Evolutionary conservation across 2,113 vertebrate genomes (phyloP).

Genomic region (Oryzias curvinotus): DNA sequence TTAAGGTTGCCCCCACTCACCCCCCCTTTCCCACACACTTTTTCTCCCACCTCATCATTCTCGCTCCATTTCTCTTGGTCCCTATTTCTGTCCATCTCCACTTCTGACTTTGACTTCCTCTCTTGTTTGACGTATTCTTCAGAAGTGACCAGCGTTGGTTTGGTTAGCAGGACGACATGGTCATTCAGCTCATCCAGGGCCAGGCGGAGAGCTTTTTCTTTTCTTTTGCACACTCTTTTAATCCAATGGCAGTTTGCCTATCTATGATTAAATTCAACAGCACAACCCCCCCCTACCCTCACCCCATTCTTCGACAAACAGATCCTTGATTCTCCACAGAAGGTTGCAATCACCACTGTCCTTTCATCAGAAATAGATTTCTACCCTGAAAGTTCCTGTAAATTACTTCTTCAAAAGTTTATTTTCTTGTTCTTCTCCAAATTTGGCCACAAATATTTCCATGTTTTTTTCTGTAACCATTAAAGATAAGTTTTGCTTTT

Average conservation of each 20-base stretch:
- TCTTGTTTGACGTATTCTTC: constrained; percentile 12
- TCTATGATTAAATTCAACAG: constrained; percentile 63
- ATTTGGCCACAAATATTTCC: constrained; percentile 5
- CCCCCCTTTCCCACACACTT: constrained; percentile 42
- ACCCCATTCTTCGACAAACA: constrained; percentile 14
- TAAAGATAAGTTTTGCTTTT: constrained; percentile 14
- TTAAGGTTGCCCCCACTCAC: constrained; percentile 45
- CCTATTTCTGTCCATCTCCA: constrained; percentile 21
- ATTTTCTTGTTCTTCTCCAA: not conserved
- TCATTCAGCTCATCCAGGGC: constrained; percentile 58
- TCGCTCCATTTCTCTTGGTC: constrained; percentile 54
- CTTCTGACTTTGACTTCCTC: constrained; percentile 31
- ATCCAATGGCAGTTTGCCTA: constrained; percentile 53
- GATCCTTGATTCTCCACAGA: constrained; percentile 19
- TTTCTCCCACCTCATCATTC: constrained; percentile 56
- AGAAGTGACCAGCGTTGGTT: constrained; percentile 33
- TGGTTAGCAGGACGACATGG: constrained; percentile 31
- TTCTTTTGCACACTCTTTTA: constrained; percentile 37
- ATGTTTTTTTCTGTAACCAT: constrained; percentile 6
- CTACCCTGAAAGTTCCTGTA: constrained; percentile 19
- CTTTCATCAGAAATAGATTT: constrained; percentile 23
- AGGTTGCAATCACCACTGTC: constrained; percentile 15
- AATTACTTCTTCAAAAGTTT: constrained; percentile 11
- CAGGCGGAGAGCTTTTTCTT: constrained; percentile 32
- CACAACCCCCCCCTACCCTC: not conserved